These are phyloP conservation scores for Lontra canadensis DNA, from an alignment of 2,113 vertebrate species.

Conservation along the genomic window DNA sequence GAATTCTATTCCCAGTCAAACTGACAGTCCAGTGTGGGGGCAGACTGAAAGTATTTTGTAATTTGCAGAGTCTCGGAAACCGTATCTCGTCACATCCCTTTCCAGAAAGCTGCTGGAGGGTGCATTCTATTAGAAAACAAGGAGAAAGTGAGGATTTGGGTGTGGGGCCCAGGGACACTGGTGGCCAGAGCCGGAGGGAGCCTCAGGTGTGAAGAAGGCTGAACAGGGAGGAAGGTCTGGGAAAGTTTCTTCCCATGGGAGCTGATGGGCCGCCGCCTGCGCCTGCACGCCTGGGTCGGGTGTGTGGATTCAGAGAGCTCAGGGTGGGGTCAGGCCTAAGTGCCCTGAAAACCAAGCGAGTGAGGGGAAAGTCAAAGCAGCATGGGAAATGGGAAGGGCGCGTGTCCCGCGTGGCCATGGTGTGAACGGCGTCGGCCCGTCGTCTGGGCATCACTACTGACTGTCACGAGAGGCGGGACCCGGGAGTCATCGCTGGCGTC, in stretches of 20 bases:
- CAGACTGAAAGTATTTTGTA: no score
- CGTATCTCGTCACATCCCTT: neutral
- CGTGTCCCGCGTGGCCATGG: accelerated
- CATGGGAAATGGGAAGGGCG: neutral
- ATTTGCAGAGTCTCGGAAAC: neutral
- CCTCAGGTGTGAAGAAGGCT: neutral
- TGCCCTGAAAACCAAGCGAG: neutral
- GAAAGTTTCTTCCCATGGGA: neutral
- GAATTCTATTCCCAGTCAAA: neutral
- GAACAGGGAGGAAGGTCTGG: no score
- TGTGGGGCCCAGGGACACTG: neutral
- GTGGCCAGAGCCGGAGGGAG: neutral
- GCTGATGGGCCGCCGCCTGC: no score
- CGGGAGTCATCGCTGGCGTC: neutral
- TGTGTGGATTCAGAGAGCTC: neutral
- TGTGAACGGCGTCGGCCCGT: neutral
- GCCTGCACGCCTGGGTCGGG: neutral
- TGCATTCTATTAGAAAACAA: neutral
- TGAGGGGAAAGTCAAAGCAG: neutral
- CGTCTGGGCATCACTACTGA: neutral
- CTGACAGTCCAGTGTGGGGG: neutral
- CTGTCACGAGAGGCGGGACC: neutral
- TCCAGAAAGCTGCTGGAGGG: neutral
- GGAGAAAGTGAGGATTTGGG: neutral
- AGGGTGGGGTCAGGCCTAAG: neutral